Base-by-base conservation (phyloP, 2,797 vertebrate genomes). In the Dipus sagitta region DNA sequence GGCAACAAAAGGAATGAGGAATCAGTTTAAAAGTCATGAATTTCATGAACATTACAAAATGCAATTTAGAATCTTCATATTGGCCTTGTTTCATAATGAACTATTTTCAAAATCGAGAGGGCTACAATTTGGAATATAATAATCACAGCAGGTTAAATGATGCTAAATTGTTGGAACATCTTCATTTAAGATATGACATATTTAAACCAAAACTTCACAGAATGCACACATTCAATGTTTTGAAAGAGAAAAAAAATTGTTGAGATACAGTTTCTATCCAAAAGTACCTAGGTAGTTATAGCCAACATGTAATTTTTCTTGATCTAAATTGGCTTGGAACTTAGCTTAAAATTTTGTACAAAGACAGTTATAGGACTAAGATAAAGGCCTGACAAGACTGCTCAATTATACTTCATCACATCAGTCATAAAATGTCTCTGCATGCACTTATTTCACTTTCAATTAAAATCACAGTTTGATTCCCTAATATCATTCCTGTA, bases 401-500 rank as follows among this genome's bases (percentile, higher is more conserved):
- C 21, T 92, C 24, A 58, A 32, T 94, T 18, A 64, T 80, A 88
- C 18, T 86, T 24, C 74, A 34, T 72, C 94, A 62, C 20, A 71
- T 42, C 84, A 68, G 4, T 88, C 75, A 70, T 83, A 71, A 90
- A 85, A 80, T 47, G 6, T 17, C 54, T 58, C 24, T 34, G 0
- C 6, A 72, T 64, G 54, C 6, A 91, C 60, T 71, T 75, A 6
- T 75, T 91, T 95, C 68, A 84, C 54, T 94, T 94, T 92, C 86
- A 96, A 92, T 91, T 96, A 95, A 93, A 96, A 92, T 94, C 90
- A 90, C 67, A 86, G 85, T 95, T 94, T 81, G 52, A 86, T 71
- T 68, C 67, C 77, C 20, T 96, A 84, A 90, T 93, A 92, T 95
- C 38, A 78, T 94, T 95, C 17, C 32, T 93, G 26, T 72, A 82